Conservation (phyloP, 2,888 invertebrate genomes). For the Macrophya alboannulata region DNA sequence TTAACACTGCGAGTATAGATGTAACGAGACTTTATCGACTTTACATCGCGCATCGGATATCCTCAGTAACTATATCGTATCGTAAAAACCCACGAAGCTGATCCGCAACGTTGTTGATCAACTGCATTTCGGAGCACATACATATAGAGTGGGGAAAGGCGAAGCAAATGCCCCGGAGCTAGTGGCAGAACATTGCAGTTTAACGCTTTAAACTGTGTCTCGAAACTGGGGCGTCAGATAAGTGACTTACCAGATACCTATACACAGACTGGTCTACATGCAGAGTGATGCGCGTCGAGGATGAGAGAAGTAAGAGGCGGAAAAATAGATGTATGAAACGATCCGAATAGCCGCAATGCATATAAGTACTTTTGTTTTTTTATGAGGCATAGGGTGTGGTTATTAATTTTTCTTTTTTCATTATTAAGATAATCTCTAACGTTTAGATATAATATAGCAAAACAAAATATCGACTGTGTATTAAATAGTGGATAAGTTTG, state of each 20-base stretch:
- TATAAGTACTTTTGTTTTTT: not conserved
- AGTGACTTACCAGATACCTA: constrained; percentile 25
- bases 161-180: constrained; percentile 8
- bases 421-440: too few relatives aligned
- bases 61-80: not conserved
- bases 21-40: not conserved
- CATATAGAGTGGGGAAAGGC: not conserved
- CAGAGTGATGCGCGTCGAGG: not conserved
- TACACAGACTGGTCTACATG: not conserved
- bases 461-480: too few relatives aligned
- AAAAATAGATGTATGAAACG: not conserved
- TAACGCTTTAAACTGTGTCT: constrained; percentile 28
- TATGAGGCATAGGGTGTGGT: not conserved
- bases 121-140: not conserved
- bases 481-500: not conserved
- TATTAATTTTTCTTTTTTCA: not conserved
- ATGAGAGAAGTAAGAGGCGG: not conserved
- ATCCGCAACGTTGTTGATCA: not conserved
- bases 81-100: not conserved
- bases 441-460: too few relatives aligned
- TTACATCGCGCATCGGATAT: not conserved
- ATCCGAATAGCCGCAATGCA: not conserved
- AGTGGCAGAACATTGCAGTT: constrained; percentile 28
- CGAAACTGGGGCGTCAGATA: constrained; percentile 30
- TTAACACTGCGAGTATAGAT: not conserved